Evolutionary conservation across 2,797 vertebrate species (phyloP).

Genomic region (Gastrophryne carolinensis): DNA sequence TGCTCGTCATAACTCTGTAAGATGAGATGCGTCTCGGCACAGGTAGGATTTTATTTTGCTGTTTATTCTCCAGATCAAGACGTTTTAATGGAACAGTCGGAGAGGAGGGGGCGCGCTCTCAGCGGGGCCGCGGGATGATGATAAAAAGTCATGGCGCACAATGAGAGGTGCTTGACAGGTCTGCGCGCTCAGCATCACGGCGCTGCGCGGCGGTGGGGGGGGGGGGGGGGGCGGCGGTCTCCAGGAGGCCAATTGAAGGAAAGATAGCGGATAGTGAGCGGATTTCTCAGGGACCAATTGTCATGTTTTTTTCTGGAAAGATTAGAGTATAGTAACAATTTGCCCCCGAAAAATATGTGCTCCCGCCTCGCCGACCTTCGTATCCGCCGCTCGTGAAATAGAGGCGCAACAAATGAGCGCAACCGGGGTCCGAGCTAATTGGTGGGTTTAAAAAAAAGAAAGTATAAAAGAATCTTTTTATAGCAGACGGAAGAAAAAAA

Average conservation of each 20-base stretch:
- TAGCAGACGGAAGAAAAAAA: no score
- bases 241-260: slow-evolving; percentile 19
- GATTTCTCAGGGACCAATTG: slow-evolving; percentile 35
- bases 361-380: no score
- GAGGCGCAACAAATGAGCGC: no score
- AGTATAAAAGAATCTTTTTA: no score
- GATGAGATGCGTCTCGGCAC: background rate
- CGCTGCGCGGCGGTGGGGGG: no score
- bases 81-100: slow-evolving; percentile 36
- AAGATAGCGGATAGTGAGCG: background rate
- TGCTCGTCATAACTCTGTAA: slow-evolving; percentile 5
- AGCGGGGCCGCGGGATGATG: background rate
- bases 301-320: slow-evolving; percentile 41
- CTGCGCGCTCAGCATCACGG: slow-evolving; percentile 37
- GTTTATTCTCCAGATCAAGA: slow-evolving; percentile 31
- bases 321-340: slow-evolving; percentile 29
- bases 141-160: slow-evolving; percentile 33
- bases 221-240: slow-evolving; percentile 33
- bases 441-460: no score
- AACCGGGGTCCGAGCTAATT: no score
- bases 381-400: no score
- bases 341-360: no score
- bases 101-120: slow-evolving; percentile 8
- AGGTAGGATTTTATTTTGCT: slow-evolving; percentile 1
- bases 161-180: slow-evolving; percentile 43